phyloP scores from a whole-genome alignment of 30 jellyfish, hydroid and myxozoan species.

The Aurelia coerulea region DNA sequence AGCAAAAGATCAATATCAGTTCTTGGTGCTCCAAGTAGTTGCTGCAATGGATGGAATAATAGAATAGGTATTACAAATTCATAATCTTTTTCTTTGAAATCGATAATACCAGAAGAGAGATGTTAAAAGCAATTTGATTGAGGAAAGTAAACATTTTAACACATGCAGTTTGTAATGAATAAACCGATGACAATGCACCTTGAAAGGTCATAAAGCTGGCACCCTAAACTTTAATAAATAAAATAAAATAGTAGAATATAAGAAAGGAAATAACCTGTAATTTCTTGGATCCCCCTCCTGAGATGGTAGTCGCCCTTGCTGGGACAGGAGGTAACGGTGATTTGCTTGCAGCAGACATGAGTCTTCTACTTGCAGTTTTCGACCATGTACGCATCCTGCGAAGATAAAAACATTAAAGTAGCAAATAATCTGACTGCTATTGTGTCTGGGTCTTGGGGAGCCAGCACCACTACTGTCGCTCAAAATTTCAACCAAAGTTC shows the following conservation, averaged over 20 bases:
- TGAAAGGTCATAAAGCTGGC: too few species aligned
- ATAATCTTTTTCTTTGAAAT: too few species aligned
- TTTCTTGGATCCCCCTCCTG: constrained; percentile 99
- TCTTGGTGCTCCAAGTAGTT: constrained; percentile 96
- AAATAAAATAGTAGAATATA: neutral
- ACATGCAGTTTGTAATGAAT: too few species aligned
- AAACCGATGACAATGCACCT: neutral
- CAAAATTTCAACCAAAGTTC: too few species aligned
- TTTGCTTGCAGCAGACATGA: constrained; percentile 51
- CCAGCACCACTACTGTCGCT: too few species aligned
- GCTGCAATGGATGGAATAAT: constrained; percentile 52
- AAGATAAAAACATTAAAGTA: neutral
- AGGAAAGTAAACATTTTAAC: too few species aligned
- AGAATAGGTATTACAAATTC: neutral
- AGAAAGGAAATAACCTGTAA: constrained; percentile 66
- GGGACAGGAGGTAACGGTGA: constrained; percentile 94
- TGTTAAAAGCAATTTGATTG: too few species aligned
- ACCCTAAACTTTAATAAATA: neutral
- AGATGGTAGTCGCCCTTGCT: constrained; percentile 73
- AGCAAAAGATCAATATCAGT: constrained; percentile 89
- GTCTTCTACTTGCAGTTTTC: constrained; percentile 81
- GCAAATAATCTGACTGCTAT: neutral
- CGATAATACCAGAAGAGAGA: too few species aligned
- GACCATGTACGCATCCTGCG: constrained; percentile 94
- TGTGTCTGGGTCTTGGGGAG: neutral